Conservation (phyloP, 1,140 invertebrate genomes). For the Ganaspis sp. region DNA sequence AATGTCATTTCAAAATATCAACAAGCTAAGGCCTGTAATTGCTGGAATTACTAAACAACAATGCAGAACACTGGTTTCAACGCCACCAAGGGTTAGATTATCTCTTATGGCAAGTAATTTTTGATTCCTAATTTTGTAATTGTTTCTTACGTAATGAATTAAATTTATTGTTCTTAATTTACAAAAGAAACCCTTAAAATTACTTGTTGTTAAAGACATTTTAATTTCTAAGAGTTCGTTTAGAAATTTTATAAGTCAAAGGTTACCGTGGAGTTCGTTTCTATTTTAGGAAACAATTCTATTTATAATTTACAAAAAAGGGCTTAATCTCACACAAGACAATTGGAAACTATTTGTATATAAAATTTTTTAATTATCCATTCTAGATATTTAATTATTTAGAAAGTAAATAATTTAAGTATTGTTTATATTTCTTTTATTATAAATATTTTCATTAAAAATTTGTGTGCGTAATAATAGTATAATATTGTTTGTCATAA, state of each 20-base stretch:
- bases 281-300: not conserved
- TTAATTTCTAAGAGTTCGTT: not conserved
- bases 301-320: not conserved
- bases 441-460: too few relatives aligned
- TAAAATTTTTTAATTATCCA: too few relatives aligned
- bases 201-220: not conserved
- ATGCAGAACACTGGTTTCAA: slow-evolving; percentile 26
- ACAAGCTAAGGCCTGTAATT: slow-evolving; percentile 32
- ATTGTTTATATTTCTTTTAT: too few relatives aligned
- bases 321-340: not conserved
- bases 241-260: not conserved
- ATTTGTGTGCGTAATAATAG: too few relatives aligned
- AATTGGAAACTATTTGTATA: too few relatives aligned
- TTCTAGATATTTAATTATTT: too few relatives aligned
- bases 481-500: too few relatives aligned
- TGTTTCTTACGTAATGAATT: not conserved
- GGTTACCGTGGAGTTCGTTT: not conserved
- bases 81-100: slow-evolving; percentile 40
- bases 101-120: slow-evolving; percentile 41
- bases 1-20: slow-evolving; percentile 31
- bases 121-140: not conserved
- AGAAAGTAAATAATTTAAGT: too few relatives aligned
- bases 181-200: slow-evolving; percentile 30
- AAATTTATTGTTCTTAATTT: slow-evolving; percentile 1
- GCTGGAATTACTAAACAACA: slow-evolving; percentile 34